A percentile compares a stretch with the other conserved stretches of the same genome.
These are phyloP conservation scores for Leucoptera coffeella DNA, from an alignment of 2,888 invertebrate species.

Conservation along the genomic window DNA sequence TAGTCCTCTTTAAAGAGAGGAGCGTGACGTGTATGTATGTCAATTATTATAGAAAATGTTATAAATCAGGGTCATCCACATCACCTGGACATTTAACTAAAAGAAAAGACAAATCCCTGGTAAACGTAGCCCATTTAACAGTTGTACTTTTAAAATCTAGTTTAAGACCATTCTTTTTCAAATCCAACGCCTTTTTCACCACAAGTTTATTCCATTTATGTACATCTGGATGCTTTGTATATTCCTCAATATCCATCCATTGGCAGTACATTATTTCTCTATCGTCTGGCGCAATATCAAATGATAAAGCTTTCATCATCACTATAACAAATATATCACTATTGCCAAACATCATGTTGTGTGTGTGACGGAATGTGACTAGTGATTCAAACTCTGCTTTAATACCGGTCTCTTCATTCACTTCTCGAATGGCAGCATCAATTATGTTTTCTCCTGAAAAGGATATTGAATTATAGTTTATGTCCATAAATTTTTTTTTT, in stretches of 20 bases:
- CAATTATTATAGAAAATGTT: too few species aligned
- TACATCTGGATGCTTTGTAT: constrained; percentile 62
- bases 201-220: constrained; percentile 65
- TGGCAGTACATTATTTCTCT: constrained; percentile 69
- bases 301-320: constrained; percentile 60
- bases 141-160: constrained; percentile 51
- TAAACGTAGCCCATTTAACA: constrained; percentile 23
- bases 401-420: constrained; percentile 85
- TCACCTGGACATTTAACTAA: too few species aligned
- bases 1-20: too few species aligned
- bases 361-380: constrained; percentile 72
- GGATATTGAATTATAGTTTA: too few species aligned
- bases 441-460: constrained; percentile 72
- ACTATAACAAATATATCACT: constrained; percentile 83
- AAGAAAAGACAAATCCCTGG: constrained; percentile 26
- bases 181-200: constrained; percentile 58
- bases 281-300: constrained; percentile 59
- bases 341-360: constrained; percentile 70
- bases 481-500: too few species aligned
- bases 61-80: too few species aligned
- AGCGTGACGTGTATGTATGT: too few species aligned
- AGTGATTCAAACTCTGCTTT: constrained; percentile 67
- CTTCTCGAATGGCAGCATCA: constrained; percentile 78
- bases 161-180: constrained; percentile 52
- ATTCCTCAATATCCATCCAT: constrained; percentile 80